phyloP scores from a whole-genome alignment of 2,888 invertebrate genomes.

The Callyntrura guangdongensis region DNA sequence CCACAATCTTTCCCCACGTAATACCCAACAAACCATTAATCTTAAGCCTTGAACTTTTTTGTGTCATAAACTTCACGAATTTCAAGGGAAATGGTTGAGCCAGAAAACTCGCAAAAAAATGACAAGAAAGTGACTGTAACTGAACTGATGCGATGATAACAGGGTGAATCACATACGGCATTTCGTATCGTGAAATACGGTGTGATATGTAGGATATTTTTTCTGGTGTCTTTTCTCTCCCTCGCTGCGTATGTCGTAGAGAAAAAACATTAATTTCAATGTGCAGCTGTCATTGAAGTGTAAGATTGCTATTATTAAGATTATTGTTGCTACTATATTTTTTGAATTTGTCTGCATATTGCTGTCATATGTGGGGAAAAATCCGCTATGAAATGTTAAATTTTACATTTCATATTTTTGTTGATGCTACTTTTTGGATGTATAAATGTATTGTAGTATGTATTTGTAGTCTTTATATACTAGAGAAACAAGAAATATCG shows the following conservation, averaged over 20 bases:
- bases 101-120: constrained; percentile 20
- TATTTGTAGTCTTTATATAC: too few relatives aligned
- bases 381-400: constrained; percentile 39
- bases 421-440: not conserved
- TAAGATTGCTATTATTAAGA: constrained; percentile 30
- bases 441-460: not conserved
- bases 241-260: not conserved
- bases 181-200: too few relatives aligned
- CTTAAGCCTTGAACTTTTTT: constrained; percentile 63
- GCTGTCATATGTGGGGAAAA: constrained; percentile 36
- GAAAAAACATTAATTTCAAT: constrained; percentile 22
- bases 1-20: constrained; percentile 33
- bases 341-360: not conserved
- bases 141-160: not conserved
- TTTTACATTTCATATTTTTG: constrained; percentile 22
- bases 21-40: constrained; percentile 58
- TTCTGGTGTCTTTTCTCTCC: not conserved
- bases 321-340: constrained; percentile 9
- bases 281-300: constrained; percentile 23
- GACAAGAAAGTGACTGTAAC: not conserved
- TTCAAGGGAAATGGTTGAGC: constrained; percentile 41
- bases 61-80: constrained; percentile 63
- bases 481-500: not conserved
- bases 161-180: not conserved
- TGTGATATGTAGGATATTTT: not conserved